Evolutionary conservation across 2,113 vertebrate species (phyloP).

Genomic region (Neotoma lepida): DNA sequence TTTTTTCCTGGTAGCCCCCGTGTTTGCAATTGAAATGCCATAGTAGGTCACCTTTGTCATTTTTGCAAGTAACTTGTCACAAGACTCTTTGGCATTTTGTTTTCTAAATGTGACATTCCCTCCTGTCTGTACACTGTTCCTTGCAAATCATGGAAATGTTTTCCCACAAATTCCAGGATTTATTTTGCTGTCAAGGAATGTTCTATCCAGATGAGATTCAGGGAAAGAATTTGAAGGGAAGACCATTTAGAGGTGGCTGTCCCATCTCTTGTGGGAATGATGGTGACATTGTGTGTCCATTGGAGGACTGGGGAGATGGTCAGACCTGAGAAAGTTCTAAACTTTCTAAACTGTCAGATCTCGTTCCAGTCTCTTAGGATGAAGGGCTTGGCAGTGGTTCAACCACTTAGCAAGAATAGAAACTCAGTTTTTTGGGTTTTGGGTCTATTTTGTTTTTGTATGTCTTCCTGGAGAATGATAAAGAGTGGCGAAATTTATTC

Average conservation of each 20-base stretch:
- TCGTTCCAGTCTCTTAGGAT: background rate
- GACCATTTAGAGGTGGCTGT: fast-evolving
- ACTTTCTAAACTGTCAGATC: background rate
- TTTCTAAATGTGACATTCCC: background rate
- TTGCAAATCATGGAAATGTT: background rate
- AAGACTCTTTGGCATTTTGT: background rate
- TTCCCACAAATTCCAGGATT: background rate
- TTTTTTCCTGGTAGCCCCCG: background rate
- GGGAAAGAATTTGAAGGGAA: background rate
- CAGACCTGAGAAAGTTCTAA: background rate
- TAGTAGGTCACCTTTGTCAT: background rate
- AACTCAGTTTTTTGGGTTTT: background rate
- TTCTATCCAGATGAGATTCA: background rate
- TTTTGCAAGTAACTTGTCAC: background rate
- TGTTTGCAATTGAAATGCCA: background rate
- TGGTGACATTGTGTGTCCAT: background rate
- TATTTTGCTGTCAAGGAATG: background rate
- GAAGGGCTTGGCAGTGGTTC: background rate
- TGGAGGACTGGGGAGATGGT: no score
- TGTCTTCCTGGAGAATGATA: background rate
- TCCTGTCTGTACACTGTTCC: background rate
- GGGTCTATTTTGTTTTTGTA: background rate
- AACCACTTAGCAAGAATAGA: background rate
- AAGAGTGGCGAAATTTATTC: background rate
- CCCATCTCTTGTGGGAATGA: background rate